Base-by-base conservation (phyloP, 2,888 invertebrate genomes). In the Chloroclystis v-ata region DNA sequence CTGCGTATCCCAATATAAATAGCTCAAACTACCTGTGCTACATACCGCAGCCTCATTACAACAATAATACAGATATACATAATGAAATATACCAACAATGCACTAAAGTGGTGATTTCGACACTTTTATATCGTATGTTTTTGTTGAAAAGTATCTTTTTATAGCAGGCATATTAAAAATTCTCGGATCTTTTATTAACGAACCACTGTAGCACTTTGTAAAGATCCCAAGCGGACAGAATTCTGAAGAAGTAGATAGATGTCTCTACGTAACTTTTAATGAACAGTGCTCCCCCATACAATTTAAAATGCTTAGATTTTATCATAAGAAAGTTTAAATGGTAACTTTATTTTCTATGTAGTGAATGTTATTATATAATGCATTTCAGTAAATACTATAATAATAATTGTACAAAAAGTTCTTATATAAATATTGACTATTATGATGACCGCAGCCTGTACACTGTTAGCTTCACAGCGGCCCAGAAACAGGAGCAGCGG, bases 1-100 rank as follows among this genome's bases (percentile, higher is more conserved):
- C 89, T 89, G 89, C 75, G 78, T 78, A 74, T 71, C 81, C 85
- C 86, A 86, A 82, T 72, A 74, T 74, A 82, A 65, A 75, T 69
- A 77, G 69, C 79, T 79, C 75, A 82, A 82, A 78, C 84, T 79
- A 83, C 82, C 69, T 67, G 72, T 78, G 78, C 77, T 50, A 30
- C 30, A 72, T 64, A 75, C 70, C 71, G 29, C 67, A 60, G 63
- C 63, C 63, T 61, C 55, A 59, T 58, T 49, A 66, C 49, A 62
- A 45, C 39, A 52, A 14, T n/a, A 14, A 33, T 26, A 26, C 12
- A 38, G 44, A 42, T 43, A 25, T 26, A 29, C 11, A 42, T 42
- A 20, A 45, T 35, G 28, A 46, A 43, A 32, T 33, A 35, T 43
- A 47, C 60, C 59, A 54, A 64, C 63, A 69, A 67, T 56, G 65